Evolutionary conservation across 2,113 vertebrate genomes (phyloP).

Genomic region (Bettongia penicillata): DNA sequence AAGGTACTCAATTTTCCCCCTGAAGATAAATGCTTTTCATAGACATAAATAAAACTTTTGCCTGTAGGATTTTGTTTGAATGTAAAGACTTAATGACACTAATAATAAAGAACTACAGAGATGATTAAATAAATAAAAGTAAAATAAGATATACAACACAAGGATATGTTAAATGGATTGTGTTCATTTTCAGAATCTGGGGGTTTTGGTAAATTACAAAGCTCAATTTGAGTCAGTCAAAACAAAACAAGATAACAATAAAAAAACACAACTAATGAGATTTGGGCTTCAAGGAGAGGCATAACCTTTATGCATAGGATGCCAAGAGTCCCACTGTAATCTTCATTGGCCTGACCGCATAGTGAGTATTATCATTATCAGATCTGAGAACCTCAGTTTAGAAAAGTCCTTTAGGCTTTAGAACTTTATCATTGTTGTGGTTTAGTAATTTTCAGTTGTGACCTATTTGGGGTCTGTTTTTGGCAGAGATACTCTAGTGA

Average conservation of each 20-base stretch:
- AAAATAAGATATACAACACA: not conserved
- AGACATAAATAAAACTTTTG: not conserved
- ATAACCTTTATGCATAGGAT: not conserved
- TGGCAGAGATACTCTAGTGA: not conserved
- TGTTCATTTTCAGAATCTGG: not conserved
- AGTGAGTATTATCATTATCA: not conserved
- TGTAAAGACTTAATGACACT: not conserved
- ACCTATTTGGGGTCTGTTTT: not conserved
- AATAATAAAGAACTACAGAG: not conserved
- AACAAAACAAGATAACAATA: not conserved
- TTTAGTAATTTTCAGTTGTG: no score
- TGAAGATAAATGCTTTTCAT: slow-evolving; percentile 40
- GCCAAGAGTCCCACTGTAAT: not conserved
- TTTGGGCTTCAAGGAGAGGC: not conserved
- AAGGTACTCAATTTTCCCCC: not conserved
- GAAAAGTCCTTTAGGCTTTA: not conserved
- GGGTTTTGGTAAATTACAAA: slow-evolving; percentile 34
- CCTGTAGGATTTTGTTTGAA: slow-evolving; percentile 13
- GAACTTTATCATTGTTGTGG: not conserved
- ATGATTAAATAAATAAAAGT: slow-evolving; percentile 14
- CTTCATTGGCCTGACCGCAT: not conserved
- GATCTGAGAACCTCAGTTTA: not conserved
- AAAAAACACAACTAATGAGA: not conserved
- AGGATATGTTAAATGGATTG: not conserved
- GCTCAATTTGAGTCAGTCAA: not conserved